Evolutionary conservation across 2,888 invertebrate species (phyloP).

Genomic region (Buathra laborator): DNA sequence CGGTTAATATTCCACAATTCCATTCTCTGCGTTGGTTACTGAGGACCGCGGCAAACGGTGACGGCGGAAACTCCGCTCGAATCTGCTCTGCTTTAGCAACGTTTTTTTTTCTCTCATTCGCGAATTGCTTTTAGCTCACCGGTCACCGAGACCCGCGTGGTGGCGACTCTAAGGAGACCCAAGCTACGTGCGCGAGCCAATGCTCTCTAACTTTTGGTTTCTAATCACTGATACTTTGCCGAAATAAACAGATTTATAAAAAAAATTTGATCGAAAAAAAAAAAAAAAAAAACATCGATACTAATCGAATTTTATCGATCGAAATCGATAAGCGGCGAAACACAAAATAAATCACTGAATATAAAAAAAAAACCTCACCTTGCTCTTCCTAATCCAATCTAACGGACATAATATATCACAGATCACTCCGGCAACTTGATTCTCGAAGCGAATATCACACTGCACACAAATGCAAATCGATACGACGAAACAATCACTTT

Average conservation of each 20-base stretch:
- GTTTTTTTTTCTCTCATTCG: slow-evolving; percentile 50
- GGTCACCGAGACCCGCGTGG: slow-evolving; percentile 3
- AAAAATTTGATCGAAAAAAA: neutral
- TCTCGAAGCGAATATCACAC: slow-evolving; percentile 55
- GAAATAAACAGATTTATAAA: neutral
- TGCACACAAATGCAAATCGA: slow-evolving; percentile 48
- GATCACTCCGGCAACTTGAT: slow-evolving; percentile 53
- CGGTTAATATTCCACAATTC: slow-evolving; percentile 80
- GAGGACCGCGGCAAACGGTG: slow-evolving; percentile 52
- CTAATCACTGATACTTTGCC: slow-evolving; percentile 15
- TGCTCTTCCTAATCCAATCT: slow-evolving; percentile 74
- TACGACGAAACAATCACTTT: slow-evolving; percentile 9
- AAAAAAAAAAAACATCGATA: neutral
- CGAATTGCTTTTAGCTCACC: slow-evolving; percentile 24
- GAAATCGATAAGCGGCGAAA: neutral
- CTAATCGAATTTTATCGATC: neutral
- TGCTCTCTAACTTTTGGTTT: slow-evolving; percentile 22
- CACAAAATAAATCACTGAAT: slow-evolving; percentile 5
- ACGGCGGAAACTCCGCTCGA: slow-evolving; percentile 62
- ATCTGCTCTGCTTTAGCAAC: slow-evolving; percentile 57
- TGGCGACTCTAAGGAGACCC: slow-evolving; percentile 34
- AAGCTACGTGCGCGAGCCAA: neutral
- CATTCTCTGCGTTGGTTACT: slow-evolving; percentile 69
- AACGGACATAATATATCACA: slow-evolving; percentile 73
- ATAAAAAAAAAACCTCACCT: slow-evolving; percentile 69